Evolutionary conservation across 2,888 invertebrate genomes (phyloP).

Genomic region (Netelia inedita): DNA sequence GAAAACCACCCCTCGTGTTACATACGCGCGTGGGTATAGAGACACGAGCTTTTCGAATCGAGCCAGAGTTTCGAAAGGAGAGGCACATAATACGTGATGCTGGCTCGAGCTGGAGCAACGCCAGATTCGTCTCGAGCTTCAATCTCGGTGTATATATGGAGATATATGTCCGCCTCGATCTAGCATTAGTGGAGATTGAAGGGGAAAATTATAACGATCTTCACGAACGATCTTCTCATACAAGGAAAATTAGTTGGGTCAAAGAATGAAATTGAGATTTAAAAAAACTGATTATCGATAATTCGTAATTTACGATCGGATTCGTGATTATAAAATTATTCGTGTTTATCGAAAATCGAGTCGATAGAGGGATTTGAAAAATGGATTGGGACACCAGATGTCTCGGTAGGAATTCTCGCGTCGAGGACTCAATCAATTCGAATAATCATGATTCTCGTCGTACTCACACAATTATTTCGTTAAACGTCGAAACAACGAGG

Average conservation of each 20-base stretch:
- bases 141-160: slow-evolving; percentile 44
- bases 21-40: background rate
- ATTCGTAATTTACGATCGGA: too few relatives aligned
- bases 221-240: slow-evolving; percentile 35
- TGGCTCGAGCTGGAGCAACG: background rate
- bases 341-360: background rate
- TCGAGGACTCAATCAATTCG: slow-evolving; percentile 59
- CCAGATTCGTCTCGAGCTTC: slow-evolving; percentile 6
- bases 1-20: background rate
- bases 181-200: slow-evolving; percentile 43
- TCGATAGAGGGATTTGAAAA: background rate
- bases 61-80: background rate
- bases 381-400: slow-evolving; percentile 18
- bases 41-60: background rate
- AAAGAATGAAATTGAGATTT: background rate
- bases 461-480: slow-evolving; percentile 72
- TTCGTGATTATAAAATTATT: too few relatives aligned
- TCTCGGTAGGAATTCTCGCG: slow-evolving; percentile 1
- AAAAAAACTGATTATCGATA: too few relatives aligned
- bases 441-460: slow-evolving; percentile 46
- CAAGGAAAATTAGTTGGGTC: background rate
- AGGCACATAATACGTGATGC: background rate
- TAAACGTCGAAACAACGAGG: slow-evolving; percentile 72
- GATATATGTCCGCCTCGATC: background rate
- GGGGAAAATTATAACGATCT: slow-evolving; percentile 45